A percentile compares a stretch with the other conserved stretches of the same genome.
Conservation (phyloP, 92 coral and sea anemone genomes). For the Palythoa grandis region DNA sequence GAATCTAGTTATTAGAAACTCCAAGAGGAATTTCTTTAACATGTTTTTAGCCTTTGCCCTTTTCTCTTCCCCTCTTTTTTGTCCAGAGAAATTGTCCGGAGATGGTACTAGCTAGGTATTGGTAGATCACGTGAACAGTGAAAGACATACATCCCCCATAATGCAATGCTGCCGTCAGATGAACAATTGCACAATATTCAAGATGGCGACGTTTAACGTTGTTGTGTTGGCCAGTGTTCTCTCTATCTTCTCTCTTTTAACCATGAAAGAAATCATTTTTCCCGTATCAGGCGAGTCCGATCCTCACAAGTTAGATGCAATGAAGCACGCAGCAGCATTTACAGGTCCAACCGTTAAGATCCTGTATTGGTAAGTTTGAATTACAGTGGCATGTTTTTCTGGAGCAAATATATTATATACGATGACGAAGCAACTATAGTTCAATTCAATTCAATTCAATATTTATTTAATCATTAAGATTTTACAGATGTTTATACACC, state of each 20-base stretch:
- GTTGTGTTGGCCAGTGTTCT: constrained; percentile 65
- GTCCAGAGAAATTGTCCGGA: too few species aligned
- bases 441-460: too few species aligned
- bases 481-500: too few species aligned
- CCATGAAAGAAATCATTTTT: constrained; percentile 80
- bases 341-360: constrained; percentile 91
- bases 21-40: too few species aligned
- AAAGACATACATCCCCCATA: too few species aligned
- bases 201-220: constrained; percentile 80
- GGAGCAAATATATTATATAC: background rate
- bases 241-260: constrained; percentile 70
- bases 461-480: too few species aligned
- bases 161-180: too few species aligned
- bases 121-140: background rate
- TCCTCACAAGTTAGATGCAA: constrained; percentile 61
- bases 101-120: too few species aligned
- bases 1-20: too few species aligned
- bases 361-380: constrained; percentile 82
- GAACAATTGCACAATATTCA: constrained; percentile 45
- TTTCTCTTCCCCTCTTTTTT: too few species aligned
- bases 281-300: constrained; percentile 70
- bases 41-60: too few species aligned
- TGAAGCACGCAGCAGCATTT: constrained; percentile 81
- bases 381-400: background rate
- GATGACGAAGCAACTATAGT: background rate